These are phyloP conservation scores for Sylvia borin DNA, from an alignment of 2,797 vertebrate species.

Conservation along the genomic window DNA sequence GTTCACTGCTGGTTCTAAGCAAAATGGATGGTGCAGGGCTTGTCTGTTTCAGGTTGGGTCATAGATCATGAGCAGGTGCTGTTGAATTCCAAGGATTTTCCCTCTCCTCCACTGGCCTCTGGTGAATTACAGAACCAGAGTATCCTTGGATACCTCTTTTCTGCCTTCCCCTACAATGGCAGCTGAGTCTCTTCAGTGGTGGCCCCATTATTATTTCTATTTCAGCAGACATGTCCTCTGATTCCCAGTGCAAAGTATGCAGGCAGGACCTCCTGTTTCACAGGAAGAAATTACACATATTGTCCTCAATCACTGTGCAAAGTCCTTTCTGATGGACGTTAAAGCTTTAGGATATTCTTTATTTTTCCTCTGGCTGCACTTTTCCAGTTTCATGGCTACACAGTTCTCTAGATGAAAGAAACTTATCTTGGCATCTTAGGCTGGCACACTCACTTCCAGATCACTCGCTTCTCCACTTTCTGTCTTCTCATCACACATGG, in stretches of 20 bases:
- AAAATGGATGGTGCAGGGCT: background rate
- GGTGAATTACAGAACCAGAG: background rate
- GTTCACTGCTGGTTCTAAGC: background rate
- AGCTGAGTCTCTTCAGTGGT: background rate
- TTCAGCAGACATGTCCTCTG: background rate
- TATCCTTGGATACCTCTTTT: background rate
- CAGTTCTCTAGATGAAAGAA: slow-evolving; percentile 27
- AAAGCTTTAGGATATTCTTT: background rate
- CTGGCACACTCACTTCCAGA: background rate
- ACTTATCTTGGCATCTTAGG: slow-evolving; percentile 13
- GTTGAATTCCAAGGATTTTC: background rate
- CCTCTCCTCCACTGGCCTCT: fast-evolving
- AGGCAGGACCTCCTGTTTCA: background rate
- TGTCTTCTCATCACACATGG: slow-evolving; percentile 42
- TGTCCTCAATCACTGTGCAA: background rate
- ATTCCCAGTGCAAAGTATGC: background rate
- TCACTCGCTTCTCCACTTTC: slow-evolving; percentile 23
- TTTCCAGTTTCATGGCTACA: slow-evolving; percentile 22
- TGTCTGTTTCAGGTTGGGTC: background rate
- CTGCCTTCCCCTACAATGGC: background rate
- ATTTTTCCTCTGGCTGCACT: background rate
- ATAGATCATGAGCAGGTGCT: background rate
- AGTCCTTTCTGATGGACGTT: background rate
- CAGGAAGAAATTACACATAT: background rate
- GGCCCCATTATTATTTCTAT: background rate